These are phyloP conservation scores for Heliconius ismenius DNA, from an alignment of 2,888 invertebrate genomes.

Conservation along the genomic window DNA sequence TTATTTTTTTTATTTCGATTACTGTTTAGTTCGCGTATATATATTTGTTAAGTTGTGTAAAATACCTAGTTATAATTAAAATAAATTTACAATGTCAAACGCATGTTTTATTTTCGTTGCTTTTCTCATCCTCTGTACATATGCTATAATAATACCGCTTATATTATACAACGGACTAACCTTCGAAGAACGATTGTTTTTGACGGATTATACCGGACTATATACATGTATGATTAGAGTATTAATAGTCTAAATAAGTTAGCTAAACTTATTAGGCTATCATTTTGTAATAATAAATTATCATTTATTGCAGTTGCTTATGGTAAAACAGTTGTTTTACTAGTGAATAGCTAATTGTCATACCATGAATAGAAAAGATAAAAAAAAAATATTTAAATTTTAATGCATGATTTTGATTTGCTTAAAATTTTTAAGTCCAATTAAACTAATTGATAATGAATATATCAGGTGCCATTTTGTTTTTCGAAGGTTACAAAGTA, in stretches of 20 bases:
- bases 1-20: constrained; percentile 65
- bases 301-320: neutral
- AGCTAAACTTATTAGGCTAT: too few species aligned
- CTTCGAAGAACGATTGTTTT: constrained; percentile 15
- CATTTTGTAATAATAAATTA: neutral
- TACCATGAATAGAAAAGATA: neutral
- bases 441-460: neutral
- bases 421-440: neutral
- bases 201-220: neutral
- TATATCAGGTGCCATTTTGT: constrained; percentile 6
- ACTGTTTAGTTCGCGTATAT: constrained; percentile 80
- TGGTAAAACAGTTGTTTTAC: neutral
- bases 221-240: neutral
- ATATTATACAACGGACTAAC: constrained; percentile 17
- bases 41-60: constrained; percentile 83
- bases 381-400: neutral
- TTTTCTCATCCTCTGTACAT: constrained; percentile 51
- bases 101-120: constrained; percentile 69
- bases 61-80: constrained; percentile 78
- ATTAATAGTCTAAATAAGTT: neutral
- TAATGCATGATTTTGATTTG: neutral
- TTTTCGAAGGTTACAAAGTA: constrained; percentile 22
- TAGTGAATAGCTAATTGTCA: neutral
- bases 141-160: constrained; percentile 43
- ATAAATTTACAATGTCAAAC: constrained; percentile 75